Evolutionary conservation across 2,113 vertebrate genomes (phyloP).

Genomic region (Tachuris rubrigastra): DNA sequence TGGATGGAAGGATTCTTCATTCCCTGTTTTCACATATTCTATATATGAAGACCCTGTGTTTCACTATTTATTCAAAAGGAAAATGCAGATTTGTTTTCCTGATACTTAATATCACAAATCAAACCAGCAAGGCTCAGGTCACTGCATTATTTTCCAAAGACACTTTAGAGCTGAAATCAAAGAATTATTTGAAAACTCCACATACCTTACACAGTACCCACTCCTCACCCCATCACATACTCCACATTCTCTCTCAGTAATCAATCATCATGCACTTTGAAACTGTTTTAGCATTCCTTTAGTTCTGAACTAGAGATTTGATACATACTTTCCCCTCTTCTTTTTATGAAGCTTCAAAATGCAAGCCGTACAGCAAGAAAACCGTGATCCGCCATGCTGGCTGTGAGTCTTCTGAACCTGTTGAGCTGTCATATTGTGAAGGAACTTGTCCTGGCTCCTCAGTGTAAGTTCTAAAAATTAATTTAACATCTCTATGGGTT

Average conservation of each 20-base stretch:
- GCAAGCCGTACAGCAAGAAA: constrained; percentile 57
- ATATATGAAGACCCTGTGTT: background rate
- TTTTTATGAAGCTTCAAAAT: constrained; percentile 43
- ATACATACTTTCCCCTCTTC: background rate
- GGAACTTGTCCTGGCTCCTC: constrained; percentile 83
- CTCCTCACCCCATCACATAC: background rate
- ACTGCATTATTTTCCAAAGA: background rate
- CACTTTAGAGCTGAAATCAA: background rate
- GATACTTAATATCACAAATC: background rate
- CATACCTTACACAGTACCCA: background rate
- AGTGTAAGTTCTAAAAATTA: constrained; percentile 75
- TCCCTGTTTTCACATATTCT: background rate
- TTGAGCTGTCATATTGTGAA: constrained; percentile 80
- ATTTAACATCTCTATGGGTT: background rate
- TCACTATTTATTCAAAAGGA: background rate
- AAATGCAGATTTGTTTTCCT: background rate
- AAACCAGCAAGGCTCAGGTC: background rate
- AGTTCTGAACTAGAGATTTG: background rate
- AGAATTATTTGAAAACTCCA: background rate
- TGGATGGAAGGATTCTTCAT: background rate
- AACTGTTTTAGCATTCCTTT: background rate
- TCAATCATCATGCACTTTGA: background rate
- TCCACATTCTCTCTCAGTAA: background rate
- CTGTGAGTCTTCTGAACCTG: constrained; percentile 69
- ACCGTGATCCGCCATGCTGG: constrained; percentile 60